Conservation (phyloP, 2,888 invertebrate species). For the Boloria euphrosyne region DNA sequence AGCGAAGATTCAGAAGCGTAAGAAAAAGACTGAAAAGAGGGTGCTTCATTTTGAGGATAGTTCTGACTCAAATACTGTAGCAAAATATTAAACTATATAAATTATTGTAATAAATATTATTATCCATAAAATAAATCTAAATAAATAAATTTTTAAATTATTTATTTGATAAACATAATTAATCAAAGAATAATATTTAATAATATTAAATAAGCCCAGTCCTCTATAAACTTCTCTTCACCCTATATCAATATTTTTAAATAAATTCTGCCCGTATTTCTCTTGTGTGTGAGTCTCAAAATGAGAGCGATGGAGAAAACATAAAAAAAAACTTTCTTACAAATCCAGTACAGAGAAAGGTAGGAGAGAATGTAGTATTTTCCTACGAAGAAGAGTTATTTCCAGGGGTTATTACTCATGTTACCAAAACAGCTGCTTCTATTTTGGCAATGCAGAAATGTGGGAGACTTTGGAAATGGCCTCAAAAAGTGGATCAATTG, state of each 20-base stretch:
- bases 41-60: constrained; percentile 5
- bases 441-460: constrained; percentile 36
- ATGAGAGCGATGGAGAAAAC: too few relatives aligned
- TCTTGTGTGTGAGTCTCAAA: too few relatives aligned
- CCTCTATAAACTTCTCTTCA: constrained; percentile 23
- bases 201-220: constrained; percentile 9
- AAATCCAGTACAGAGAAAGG: constrained; percentile 26
- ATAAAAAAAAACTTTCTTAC: constrained; percentile 27
- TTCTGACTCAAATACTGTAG: constrained; percentile 26
- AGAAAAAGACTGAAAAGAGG: too few relatives aligned
- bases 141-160: constrained; percentile 45
- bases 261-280: constrained; percentile 54
- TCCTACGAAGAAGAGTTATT: constrained; percentile 35
- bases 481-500: constrained; percentile 31
- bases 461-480: constrained; percentile 36
- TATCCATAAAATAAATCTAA: constrained; percentile 68
- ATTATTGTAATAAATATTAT: constrained; percentile 19
- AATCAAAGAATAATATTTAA: constrained; percentile 22
- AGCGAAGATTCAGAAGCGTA: too few relatives aligned
- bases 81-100: constrained; percentile 4
- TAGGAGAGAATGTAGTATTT: constrained; percentile 36
- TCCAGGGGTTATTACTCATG: constrained; percentile 32
- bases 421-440: constrained; percentile 31
- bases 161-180: constrained; percentile 23
- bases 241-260: constrained; percentile 74